phyloP scores from a whole-genome alignment of 2,113 vertebrate species.

The Aleadryas rufinucha region DNA sequence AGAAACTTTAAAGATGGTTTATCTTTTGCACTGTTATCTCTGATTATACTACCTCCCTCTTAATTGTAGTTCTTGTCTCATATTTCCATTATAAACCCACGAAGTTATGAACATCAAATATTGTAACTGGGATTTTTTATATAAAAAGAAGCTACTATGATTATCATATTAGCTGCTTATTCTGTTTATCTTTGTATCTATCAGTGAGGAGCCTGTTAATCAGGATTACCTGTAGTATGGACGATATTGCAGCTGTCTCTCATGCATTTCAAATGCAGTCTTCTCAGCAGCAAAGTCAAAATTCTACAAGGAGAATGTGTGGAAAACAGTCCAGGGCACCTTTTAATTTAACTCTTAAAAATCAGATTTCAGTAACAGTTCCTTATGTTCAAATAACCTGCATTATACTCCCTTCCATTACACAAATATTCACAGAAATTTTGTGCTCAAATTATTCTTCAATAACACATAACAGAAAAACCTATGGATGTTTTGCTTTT shows the following conservation, averaged over 20 bases:
- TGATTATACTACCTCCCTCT: neutral
- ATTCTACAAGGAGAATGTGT: neutral
- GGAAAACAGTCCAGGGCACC: neutral
- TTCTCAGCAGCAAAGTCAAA: neutral
- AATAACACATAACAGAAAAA: neutral
- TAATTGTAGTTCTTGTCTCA: neutral
- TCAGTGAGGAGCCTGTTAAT: neutral
- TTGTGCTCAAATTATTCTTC: neutral
- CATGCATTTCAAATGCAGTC: neutral
- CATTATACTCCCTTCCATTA: neutral
- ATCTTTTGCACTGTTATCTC: neutral
- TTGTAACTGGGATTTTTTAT: fast-evolving
- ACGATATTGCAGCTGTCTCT: neutral
- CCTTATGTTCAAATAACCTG: neutral
- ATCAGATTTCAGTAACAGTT: neutral
- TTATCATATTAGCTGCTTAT: neutral
- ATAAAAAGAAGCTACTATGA: neutral
- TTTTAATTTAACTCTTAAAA: neutral
- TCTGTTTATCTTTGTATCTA: neutral
- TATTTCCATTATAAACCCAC: neutral
- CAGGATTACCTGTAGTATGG: neutral
- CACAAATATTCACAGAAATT: neutral
- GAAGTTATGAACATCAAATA: neutral
- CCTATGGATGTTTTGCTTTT: neutral
- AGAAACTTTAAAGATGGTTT: neutral